Percentiles rank a stretch among this genome's conserved stretches.
Conservation (phyloP, 92 coral and sea anemone genomes). For the Zoanthus sociatus region DNA sequence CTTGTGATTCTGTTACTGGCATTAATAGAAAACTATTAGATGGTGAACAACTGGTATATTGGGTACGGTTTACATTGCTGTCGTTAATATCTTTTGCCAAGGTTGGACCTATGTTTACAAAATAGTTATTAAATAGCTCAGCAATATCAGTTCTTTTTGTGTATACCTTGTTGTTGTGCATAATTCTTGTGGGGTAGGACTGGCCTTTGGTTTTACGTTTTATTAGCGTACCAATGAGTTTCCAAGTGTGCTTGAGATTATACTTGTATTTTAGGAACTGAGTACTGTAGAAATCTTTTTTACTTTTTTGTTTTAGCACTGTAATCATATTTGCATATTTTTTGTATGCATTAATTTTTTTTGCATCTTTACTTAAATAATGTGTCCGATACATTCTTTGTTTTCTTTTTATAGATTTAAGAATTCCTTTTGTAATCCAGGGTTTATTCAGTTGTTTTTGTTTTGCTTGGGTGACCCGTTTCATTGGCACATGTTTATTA, state of each 20-base stretch:
- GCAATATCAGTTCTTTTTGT: constrained; percentile 58
- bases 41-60: no score
- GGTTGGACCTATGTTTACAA: background rate
- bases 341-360: constrained; percentile 41
- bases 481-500: constrained; percentile 63
- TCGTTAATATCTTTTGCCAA: constrained; percentile 43
- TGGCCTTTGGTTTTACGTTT: constrained; percentile 59
- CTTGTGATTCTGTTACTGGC: no score
- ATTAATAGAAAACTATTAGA: no score
- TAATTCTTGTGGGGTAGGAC: constrained; percentile 41
- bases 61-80: no score
- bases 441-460: constrained; percentile 25
- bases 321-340: constrained; percentile 50
- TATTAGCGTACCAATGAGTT: constrained; percentile 55
- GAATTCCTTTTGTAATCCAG: constrained; percentile 30
- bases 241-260: constrained; percentile 57
- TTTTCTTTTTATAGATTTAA: constrained; percentile 52
- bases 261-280: constrained; percentile 31
- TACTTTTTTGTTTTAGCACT: constrained; percentile 44
- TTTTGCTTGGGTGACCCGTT: constrained; percentile 37
- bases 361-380: constrained; percentile 10
- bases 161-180: constrained; percentile 44
- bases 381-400: constrained; percentile 48
- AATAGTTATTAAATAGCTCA: constrained; percentile 49
- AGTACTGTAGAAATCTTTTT: constrained; percentile 47